Percentiles rank a stretch among this genome's conserved stretches.
Conservation (phyloP, 2,113 vertebrate genomes). For the Megaleporinus macrocephalus region DNA sequence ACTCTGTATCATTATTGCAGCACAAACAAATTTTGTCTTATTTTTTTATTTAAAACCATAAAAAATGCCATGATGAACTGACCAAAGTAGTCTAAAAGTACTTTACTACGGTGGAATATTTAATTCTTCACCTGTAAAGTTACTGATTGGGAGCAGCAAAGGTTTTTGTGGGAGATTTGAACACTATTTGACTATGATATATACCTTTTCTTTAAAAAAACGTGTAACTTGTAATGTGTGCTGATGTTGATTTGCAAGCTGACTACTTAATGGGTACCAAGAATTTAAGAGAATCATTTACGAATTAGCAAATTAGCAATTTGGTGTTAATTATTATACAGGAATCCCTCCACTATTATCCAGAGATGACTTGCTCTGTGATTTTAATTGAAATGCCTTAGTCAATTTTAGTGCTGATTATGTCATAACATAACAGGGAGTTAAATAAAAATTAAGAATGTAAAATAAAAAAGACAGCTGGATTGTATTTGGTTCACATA, state of each 20-base stretch:
- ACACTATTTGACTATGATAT: no score
- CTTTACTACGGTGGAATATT: no score
- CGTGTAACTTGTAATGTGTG: not conserved
- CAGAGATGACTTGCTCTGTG: not conserved
- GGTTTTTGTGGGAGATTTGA: no score
- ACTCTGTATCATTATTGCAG: no score
- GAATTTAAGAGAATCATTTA: not conserved
- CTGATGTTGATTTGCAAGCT: not conserved
- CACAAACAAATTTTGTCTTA: no score
- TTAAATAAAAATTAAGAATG: not conserved
- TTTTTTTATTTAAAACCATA: no score
- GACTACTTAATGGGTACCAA: not conserved
- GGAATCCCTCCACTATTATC: not conserved
- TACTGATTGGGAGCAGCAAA: no score
- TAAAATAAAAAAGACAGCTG: not conserved
- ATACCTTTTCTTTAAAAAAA: no score
- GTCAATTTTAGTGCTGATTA: not conserved
- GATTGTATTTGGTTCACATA: not conserved
- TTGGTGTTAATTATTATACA: conserved; percentile 11
- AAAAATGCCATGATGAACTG: no score
- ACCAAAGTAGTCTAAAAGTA: no score
- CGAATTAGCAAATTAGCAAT: not conserved
- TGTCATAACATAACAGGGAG: not conserved
- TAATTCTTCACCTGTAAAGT: no score
- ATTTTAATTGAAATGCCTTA: not conserved